These are phyloP conservation scores for Saguinus midas DNA, from an alignment of 2,113 vertebrate species.

Conservation along the genomic window DNA sequence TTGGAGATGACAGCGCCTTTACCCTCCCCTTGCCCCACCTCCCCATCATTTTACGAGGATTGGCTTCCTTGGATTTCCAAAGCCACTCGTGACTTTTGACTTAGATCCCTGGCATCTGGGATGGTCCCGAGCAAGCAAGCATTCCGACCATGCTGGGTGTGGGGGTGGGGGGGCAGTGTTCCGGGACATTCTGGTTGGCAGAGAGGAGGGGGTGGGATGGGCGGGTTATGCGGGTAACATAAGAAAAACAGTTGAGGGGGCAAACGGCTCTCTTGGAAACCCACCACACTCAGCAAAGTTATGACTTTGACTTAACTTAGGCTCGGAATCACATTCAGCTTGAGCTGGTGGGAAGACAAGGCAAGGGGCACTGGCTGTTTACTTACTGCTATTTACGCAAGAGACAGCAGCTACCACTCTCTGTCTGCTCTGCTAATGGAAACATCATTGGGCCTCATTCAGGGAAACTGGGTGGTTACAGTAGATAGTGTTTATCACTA, in stretches of 20 bases:
- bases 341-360: not conserved
- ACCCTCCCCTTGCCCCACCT: not conserved
- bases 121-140: constrained; percentile 3
- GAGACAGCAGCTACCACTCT: not conserved
- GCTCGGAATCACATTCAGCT: not conserved
- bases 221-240: not conserved
- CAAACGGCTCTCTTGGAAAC: not conserved
- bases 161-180: not conserved
- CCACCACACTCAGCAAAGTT: not conserved
- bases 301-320: not conserved
- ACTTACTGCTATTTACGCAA: not conserved
- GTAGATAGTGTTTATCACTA: not conserved
- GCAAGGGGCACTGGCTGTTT: not conserved
- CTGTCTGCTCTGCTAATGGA: not conserved
- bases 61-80: constrained; percentile 66
- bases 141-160: not conserved
- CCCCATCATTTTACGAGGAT: constrained; percentile 33
- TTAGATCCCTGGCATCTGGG: constrained; percentile 68
- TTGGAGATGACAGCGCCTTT: not conserved
- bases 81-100: constrained; percentile 57
- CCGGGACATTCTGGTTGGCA: not conserved
- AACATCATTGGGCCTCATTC: constrained; percentile 55
- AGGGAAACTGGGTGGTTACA: constrained; percentile 23
- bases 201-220: not conserved
- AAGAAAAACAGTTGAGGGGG: not conserved